Conservation (phyloP, 2,888 invertebrate genomes). For the Lithosia quadra region DNA sequence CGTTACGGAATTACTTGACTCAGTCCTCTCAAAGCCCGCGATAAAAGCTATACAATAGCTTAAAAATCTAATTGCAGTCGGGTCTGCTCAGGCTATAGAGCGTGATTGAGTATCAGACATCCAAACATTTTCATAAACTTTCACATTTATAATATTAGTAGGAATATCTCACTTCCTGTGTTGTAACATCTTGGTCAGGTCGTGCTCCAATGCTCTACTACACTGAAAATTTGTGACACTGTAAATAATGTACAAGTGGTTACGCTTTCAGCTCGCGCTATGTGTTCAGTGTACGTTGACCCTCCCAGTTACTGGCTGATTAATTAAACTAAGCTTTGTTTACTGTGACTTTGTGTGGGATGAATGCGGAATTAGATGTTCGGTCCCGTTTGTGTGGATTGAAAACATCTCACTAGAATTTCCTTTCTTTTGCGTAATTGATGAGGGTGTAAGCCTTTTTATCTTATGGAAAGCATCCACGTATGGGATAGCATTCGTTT, state of each 20-base stretch:
- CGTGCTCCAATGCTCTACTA: constrained; percentile 22
- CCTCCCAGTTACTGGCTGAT: constrained; percentile 10
- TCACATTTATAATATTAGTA: too few relatives aligned
- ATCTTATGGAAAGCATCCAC: background rate
- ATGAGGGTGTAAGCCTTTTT: background rate
- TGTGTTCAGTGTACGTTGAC: constrained; percentile 1
- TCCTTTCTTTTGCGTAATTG: constrained; percentile 4
- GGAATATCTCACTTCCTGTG: background rate
- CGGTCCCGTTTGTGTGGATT: background rate
- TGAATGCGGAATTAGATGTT: constrained; percentile 11
- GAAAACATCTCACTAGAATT: background rate
- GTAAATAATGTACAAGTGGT: constrained; percentile 46
- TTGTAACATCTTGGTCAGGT: constrained; percentile 29
- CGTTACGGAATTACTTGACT: too few relatives aligned
- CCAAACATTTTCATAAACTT: too few relatives aligned
- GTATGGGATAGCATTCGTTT: background rate
- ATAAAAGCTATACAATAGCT: too few relatives aligned
- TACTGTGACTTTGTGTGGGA: constrained; percentile 9
- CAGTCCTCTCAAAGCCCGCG: too few relatives aligned
- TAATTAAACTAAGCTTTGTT: constrained; percentile 16
- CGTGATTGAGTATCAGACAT: too few relatives aligned
- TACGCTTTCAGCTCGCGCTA: background rate
- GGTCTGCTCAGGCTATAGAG: too few relatives aligned
- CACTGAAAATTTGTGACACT: constrained; percentile 39
- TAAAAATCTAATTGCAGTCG: too few relatives aligned